Evolutionary conservation across 30 jellyfish, hydroid and myxozoan genomes (phyloP), one percentile per base, ranked within the genome.

Genomic region (Hydractinia symbiolongicarpus): DNA sequence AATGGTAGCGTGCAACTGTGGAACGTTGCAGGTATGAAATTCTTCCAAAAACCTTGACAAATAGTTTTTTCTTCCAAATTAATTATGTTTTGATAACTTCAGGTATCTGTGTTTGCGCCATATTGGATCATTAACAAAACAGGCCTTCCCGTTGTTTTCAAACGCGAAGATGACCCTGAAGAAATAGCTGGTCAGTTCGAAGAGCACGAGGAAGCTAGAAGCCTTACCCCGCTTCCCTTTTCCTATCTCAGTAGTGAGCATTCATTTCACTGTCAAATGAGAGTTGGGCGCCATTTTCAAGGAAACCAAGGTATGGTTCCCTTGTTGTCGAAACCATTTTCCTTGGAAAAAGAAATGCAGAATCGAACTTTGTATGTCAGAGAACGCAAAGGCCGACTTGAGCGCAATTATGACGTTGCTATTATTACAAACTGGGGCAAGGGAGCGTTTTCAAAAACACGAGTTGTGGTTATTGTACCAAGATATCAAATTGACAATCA

Each of bases 121-220:
- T 94, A 88, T 82, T 94, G 99, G 96, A 60, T 94, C 78, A 92
- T 94, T 50, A 94, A 94, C 83, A 88, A 88, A 82, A 94, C 96
- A 6, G 96, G 96, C 64, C 76, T 94, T 53, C 99, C 99, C n/a
- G 84, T 94, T 15, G 68, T 94, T 1, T 94, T 94, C 85, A 83
- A 95, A 67, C 78, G 96, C 72, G 99, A 94, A 61, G 99, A 95
- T 9, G 99, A 94, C 52, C 53, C 90, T 40, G 90, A 75, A 10
- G 99, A 94, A 70, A 95, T 91, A 4, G 96, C 99, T 44, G 99
- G 99, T 8, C 99, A 94, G 81, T 88, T 93, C 53, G 99, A 88
- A 60, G 99, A 94, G 75, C 99, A 94, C 82, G 99, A 94, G 55
- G 86, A 86, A 57, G 99, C 99, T 4, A 91, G 96, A n/a, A 94